Base-by-base conservation (phyloP, 1,140 invertebrate genomes). In the Drosophila watanabei region DNA sequence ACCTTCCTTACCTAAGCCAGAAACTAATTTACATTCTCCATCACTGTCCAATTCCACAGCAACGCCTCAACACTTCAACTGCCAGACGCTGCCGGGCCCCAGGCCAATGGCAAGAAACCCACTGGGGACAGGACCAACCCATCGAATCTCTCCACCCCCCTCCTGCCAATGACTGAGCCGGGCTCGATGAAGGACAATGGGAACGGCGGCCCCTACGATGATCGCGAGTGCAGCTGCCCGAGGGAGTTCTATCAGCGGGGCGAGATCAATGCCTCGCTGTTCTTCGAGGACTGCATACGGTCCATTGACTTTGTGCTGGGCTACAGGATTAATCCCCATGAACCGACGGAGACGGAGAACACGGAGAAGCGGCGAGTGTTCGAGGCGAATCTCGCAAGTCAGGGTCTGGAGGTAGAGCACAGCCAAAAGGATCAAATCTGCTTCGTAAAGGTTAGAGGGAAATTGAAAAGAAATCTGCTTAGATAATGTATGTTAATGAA, bases 231-330 rank as follows among this genome's bases (percentile, higher is more conserved):
- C 66, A 88, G 83, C 41, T 87, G 80, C 30, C 88, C 91, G 20
- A 66, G 60, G 49, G 91, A 90, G 35, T 91, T 87, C 45, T 88
- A 79, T 28, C 71, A 82, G 59, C 79, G 83, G 73, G 57, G 41
- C 9, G 76, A 90, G 52, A 52, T 80, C 32, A 93, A 95, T 80
- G 94, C 94, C 1, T 95, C 95, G 4, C 93, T 96, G 65, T 96
- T 94, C 62, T 97, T 97, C 89, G 94, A 94, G 48, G 96, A 97
- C 92, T 95, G 95, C 5, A 92, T 94, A 2, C 94, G 96, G 24
- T 95, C 96, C 4, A 96, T 97, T 77, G 97, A 97, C 93, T 98
- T 96, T 94, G 94, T 97, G 61, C 84, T 97, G 52, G 96, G 96
- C 13, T 97, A 96, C 95, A 95, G 96, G 92, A 93, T 91, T 33